Evolutionary conservation across 2,888 invertebrate species (phyloP), one percentile per base, ranked within the genome.

Genomic region (Temnothorax rugatulus): DNA sequence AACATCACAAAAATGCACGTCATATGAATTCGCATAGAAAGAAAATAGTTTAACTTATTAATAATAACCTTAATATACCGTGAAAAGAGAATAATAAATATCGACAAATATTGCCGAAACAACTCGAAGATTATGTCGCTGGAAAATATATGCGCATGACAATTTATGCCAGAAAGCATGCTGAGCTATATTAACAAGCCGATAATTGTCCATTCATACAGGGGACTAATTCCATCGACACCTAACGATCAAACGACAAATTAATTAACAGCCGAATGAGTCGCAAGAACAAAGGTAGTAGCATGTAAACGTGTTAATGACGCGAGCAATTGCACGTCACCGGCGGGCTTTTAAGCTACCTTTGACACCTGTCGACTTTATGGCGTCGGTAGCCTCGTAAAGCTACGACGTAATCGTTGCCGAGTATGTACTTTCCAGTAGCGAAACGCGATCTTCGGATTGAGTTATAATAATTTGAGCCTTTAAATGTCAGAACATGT

Each of bases 311-410:
- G n/a, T 47, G 71, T 47, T 79, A 69, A 71, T 59, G 71, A 71
- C 79, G 54, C 47, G 71, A 71, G 18, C 69, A 59, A 59, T 71
- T 34, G 79, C 29, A 44, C 69, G 79, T 44, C 41, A 77, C 15
- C 77, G 44, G 44, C 54, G 59, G 11, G 59, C 57, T 71, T 79
- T 79, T 66, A 47, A 79, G 47, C 69, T 47, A 38, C 38, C 59
- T 69, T 79, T 69, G 79, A 79, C 71, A 79, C 38, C 21, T 69
- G 59, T 79, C 79, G 79, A 79, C 69, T 79, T 79, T 69, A 69
- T 71, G 59, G 38, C 71, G 44, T 47, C 41, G 25, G 76, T 15
- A 25, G 9, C 47, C 57, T 59, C 44, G 79, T 59, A 59, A 79
- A 79, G 79, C 47, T 75, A 11, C 59, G 18, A 57, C 34, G 47